Conservation (phyloP, 2,888 invertebrate genomes). For the Atherix ibis region DNA sequence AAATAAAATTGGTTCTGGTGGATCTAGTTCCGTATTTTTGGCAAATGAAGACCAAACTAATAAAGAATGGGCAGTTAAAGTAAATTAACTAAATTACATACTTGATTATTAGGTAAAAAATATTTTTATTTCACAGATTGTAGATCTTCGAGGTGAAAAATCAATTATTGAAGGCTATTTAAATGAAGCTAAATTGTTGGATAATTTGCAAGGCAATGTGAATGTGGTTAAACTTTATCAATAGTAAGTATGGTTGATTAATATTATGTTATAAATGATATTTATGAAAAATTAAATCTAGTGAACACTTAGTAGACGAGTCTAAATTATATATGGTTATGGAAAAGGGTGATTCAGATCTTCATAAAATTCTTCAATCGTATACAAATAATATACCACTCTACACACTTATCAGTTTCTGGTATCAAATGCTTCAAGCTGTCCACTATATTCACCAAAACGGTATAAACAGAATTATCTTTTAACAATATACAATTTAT, state of each 20-base stretch:
- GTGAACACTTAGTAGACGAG: slow-evolving; percentile 50
- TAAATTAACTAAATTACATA: slow-evolving; percentile 9
- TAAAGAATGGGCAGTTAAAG: slow-evolving; percentile 26
- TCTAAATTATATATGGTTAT: slow-evolving; percentile 68
- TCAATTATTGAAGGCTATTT: slow-evolving; percentile 60
- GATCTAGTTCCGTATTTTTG: slow-evolving; percentile 65
- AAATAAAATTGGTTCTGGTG: slow-evolving; percentile 70
- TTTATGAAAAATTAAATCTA: slow-evolving; percentile 30
- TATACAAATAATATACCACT: slow-evolving; percentile 45
- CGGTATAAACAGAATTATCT: slow-evolving; percentile 36
- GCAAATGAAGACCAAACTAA: slow-evolving; percentile 21
- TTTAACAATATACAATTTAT: background rate
- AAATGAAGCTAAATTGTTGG: slow-evolving; percentile 75
- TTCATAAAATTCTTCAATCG: slow-evolving; percentile 56
- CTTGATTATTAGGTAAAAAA: background rate
- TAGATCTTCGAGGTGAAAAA: slow-evolving; percentile 59
- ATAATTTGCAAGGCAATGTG: slow-evolving; percentile 63
- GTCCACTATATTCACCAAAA: slow-evolving; percentile 81
- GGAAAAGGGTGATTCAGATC: slow-evolving; percentile 85
- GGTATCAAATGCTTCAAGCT: slow-evolving; percentile 85
- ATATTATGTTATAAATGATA: background rate
- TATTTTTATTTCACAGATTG: slow-evolving; percentile 47
- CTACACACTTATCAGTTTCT: slow-evolving; percentile 72
- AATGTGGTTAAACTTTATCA: slow-evolving; percentile 73
- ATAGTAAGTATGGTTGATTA: slow-evolving; percentile 47